phyloP scores from a whole-genome alignment of 2,797 vertebrate genomes.

The Australoheros facetus region DNA sequence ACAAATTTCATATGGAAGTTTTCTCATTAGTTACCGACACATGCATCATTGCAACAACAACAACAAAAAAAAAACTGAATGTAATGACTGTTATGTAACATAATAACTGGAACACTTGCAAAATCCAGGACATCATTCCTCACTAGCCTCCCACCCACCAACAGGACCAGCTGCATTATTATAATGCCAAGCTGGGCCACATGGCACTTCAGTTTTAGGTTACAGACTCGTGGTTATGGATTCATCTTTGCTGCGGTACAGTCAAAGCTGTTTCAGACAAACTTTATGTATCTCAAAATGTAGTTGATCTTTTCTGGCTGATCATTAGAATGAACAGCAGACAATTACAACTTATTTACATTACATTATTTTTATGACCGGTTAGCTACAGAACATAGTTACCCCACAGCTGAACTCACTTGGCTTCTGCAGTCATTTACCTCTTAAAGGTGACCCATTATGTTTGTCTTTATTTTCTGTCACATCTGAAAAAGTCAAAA shows the following conservation, averaged over 20 bases:
- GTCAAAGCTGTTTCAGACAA: not conserved
- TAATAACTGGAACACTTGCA: conserved; percentile 5
- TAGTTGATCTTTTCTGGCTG: not conserved
- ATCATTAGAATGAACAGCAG: not conserved
- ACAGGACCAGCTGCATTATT: not conserved
- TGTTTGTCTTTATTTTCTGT: too few relatives aligned
- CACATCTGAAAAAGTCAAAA: too few relatives aligned
- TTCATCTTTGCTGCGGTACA: not conserved
- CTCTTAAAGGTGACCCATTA: too few relatives aligned
- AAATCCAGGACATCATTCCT: conserved; percentile 2
- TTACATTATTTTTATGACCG: too few relatives aligned
- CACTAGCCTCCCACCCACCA: conserved; percentile 6
- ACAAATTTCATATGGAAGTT: not conserved
- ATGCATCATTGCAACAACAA: not conserved
- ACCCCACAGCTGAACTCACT: too few relatives aligned
- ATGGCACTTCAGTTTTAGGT: conserved; percentile 4
- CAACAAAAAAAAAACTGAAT: not conserved
- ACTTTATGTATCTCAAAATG: not conserved
- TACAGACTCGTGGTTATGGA: not conserved
- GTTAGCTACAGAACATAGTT: too few relatives aligned
- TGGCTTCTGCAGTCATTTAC: too few relatives aligned
- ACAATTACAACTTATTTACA: not conserved
- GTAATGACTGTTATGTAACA: conserved; percentile 1
- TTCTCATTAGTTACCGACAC: conserved; percentile 5
- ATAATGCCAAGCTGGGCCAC: not conserved